These are phyloP conservation scores for Corvus cornix DNA, from an alignment of 2,113 vertebrate genomes.

Conservation along the genomic window DNA sequence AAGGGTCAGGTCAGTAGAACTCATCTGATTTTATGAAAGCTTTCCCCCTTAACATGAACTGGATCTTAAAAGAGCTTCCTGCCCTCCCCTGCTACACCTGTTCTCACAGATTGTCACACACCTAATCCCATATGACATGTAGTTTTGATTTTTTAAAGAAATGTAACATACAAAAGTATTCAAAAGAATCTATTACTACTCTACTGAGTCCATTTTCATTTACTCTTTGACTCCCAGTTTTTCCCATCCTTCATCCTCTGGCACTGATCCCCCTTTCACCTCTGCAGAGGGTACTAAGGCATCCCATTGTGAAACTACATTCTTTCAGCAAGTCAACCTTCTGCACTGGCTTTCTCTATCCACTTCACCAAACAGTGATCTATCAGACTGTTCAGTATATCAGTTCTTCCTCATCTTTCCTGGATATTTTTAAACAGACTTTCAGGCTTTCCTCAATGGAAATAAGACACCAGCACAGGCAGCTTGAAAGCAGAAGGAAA, in stretches of 20 bases:
- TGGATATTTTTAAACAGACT: conserved; percentile 5
- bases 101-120: not conserved
- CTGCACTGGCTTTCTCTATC: not conserved
- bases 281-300: not conserved
- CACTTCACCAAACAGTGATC: not conserved
- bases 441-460: conserved; percentile 7
- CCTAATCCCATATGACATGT: not conserved
- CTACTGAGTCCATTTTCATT: not conserved
- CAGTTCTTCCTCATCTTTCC: not conserved
- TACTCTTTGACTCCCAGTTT: not conserved
- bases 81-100: not conserved
- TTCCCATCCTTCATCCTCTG: not conserved
- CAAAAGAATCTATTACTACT: not conserved
- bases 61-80: not conserved
- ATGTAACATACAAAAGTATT: not conserved
- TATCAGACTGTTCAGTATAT: not conserved
- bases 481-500: conserved; percentile 11
- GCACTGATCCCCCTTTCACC: not conserved
- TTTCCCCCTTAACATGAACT: not conserved
- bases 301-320: not conserved
- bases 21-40: not conserved
- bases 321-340: not conserved
- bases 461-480: not conserved
- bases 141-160: not conserved
- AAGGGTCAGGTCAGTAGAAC: conserved; percentile 39